A percentile compares a stretch with the other conserved stretches of the same genome.
Conservation (phyloP, 2,113 vertebrate species). For the Ardeotis arabs region DNA sequence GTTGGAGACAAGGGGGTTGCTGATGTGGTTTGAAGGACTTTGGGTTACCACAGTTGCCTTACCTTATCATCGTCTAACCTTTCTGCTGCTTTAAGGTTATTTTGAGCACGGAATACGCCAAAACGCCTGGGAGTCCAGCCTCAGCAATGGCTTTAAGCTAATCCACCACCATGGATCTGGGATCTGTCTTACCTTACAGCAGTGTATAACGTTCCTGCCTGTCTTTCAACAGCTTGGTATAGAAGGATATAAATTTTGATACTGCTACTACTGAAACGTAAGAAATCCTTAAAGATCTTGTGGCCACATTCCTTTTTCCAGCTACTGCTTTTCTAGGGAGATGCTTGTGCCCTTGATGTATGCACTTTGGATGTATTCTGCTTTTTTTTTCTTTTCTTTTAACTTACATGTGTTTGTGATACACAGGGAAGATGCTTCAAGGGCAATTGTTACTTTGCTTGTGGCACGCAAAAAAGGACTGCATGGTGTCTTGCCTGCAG, state of each 20-base stretch:
- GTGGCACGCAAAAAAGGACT: not conserved
- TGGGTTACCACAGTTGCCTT: not conserved
- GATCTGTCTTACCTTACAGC: not conserved
- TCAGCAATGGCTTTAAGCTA: not conserved
- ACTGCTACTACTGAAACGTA: not conserved
- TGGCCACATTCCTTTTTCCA: not conserved
- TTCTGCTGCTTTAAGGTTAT: not conserved
- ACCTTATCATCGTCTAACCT: not conserved
- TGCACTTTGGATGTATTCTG: not conserved
- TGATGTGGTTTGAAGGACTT: not conserved
- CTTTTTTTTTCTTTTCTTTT: not conserved
- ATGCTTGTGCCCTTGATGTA: not conserved
- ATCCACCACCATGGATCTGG: slow-evolving; percentile 7
- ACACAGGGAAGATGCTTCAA: not conserved
- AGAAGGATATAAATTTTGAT: not conserved
- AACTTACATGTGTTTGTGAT: not conserved
- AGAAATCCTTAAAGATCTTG: not conserved
- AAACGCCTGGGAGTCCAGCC: not conserved
- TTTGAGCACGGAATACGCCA: not conserved
- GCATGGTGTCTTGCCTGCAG: not conserved
- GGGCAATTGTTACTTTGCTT: not conserved
- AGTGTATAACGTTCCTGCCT: not conserved
- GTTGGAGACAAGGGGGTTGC: not conserved
- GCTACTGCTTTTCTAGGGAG: not conserved
- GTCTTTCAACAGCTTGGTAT: not conserved